phyloP scores from a whole-genome alignment of 2,113 vertebrate genomes.

The Rissa tridactyla region DNA sequence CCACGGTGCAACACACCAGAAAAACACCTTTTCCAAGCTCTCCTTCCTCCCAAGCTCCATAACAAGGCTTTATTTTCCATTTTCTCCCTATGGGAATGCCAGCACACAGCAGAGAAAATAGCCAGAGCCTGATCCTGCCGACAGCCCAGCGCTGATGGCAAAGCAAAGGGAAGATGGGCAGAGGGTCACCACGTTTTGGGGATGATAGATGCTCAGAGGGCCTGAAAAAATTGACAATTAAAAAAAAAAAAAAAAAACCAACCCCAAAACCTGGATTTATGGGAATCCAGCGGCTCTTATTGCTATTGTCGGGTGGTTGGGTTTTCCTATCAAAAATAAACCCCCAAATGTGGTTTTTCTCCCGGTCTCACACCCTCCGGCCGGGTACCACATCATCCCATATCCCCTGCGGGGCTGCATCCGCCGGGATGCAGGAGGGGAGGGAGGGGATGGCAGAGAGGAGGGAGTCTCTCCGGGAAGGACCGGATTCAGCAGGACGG shows the following conservation, averaged over 20 bases:
- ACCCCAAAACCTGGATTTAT: background rate
- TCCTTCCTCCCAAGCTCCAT: background rate
- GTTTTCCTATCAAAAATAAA: background rate
- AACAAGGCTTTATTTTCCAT: background rate
- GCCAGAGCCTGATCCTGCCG: background rate
- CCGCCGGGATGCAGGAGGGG: background rate
- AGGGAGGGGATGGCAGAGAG: background rate
- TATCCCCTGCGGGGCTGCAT: background rate
- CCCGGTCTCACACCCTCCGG: background rate
- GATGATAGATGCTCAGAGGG: accelerated
- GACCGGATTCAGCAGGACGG: background rate
- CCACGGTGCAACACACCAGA: accelerated
- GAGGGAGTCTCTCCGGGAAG: background rate
- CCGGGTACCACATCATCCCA: background rate
- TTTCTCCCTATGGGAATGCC: background rate
- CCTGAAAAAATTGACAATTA: background rate
- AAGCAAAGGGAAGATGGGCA: background rate
- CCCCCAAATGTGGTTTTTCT: background rate
- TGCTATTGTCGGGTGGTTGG: constrained; percentile 23
- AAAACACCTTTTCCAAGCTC: background rate
- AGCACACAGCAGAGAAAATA: background rate
- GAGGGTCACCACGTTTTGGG: background rate
- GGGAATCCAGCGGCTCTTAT: constrained; percentile 1
- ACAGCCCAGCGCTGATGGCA: background rate
- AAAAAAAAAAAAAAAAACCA: background rate